A percentile compares a stretch with the other conserved stretches of the same genome.
phyloP scores from a whole-genome alignment of 2,113 vertebrate species.

The Hyaena hyaena region DNA sequence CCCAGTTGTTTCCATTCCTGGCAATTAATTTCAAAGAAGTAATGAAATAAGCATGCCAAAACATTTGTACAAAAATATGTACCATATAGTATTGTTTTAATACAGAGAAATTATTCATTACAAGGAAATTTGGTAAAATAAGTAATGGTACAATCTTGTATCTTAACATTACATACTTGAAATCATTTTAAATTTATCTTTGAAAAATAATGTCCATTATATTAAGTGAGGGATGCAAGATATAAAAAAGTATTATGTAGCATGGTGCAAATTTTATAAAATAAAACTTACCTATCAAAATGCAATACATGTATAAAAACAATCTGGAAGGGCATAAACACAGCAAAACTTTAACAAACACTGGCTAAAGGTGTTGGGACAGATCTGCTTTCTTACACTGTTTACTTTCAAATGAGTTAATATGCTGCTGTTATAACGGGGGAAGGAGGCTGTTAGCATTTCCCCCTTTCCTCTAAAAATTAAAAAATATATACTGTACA shows the following conservation, averaged over 20 bases:
- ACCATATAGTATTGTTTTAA: not conserved
- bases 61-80: not conserved
- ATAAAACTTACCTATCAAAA: not conserved
- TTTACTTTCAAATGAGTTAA: not conserved
- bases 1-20: not conserved
- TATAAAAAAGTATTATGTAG: not conserved
- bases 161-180: not conserved
- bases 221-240: not conserved
- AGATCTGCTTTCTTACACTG: not conserved
- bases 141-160: not conserved
- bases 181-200: conserved; percentile 38
- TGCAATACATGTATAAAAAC: not conserved
- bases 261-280: not conserved
- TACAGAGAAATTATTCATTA: not conserved
- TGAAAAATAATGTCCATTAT: not conserved
- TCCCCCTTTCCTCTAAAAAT: not conserved
- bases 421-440: not conserved
- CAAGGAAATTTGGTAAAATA: not conserved
- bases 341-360: not conserved
- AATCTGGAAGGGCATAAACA: not conserved
- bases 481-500: not conserved
- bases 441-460: not conserved
- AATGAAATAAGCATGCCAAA: not conserved
- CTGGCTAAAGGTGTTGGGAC: not conserved
- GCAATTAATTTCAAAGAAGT: not conserved